A percentile compares a stretch with the other conserved stretches of the same genome.
Conservation (phyloP, 2,113 vertebrate species). For the Podilymbus podiceps region DNA sequence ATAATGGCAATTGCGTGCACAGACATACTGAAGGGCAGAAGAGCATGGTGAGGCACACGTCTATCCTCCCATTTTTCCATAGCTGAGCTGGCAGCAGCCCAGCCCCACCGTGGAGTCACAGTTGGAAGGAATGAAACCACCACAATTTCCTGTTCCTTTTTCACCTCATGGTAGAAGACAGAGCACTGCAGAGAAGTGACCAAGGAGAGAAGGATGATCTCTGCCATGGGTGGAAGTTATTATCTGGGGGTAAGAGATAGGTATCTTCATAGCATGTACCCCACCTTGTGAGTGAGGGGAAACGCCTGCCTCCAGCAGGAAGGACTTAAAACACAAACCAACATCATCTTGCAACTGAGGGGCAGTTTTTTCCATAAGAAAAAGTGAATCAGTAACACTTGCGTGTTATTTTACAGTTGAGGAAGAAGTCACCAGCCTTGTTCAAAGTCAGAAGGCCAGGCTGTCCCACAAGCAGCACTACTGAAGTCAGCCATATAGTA, state of each 20-base stretch:
- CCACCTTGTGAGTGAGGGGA: neutral
- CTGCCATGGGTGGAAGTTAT: neutral
- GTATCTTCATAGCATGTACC: rapidly evolving
- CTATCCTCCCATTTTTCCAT: neutral
- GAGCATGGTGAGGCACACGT: neutral
- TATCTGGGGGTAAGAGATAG: neutral
- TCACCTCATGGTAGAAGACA: neutral
- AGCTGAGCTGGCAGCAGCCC: neutral
- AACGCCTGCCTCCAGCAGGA: neutral
- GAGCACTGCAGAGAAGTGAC: neutral
- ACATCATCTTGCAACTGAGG: neutral
- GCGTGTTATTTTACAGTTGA: neutral
- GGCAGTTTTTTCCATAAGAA: neutral
- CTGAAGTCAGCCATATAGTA: neutral
- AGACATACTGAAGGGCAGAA: neutral
- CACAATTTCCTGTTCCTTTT: neutral
- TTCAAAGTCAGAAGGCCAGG: neutral
- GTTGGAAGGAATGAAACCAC: neutral
- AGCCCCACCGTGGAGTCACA: rapidly evolving
- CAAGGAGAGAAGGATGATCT: neutral
- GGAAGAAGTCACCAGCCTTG: neutral
- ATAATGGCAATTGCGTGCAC: neutral
- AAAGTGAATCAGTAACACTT: neutral
- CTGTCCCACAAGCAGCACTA: neutral
- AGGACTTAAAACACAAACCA: neutral